Conservation (phyloP, 2,797 vertebrate species). For the Carcharodon carcharias region DNA sequence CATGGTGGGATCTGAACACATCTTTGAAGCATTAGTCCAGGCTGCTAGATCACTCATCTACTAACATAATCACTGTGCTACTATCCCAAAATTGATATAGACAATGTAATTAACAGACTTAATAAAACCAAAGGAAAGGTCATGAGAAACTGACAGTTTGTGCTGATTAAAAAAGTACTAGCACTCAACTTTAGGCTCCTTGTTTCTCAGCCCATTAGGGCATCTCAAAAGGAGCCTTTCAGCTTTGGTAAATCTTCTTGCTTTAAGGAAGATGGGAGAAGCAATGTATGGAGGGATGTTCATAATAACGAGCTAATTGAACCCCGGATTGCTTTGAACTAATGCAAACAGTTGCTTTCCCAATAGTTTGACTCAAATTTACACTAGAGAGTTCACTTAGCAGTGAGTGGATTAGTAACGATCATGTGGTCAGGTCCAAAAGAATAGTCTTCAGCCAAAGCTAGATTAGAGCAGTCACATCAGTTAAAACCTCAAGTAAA, state of each 20-base stretch:
- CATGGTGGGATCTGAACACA: neutral
- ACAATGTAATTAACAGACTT: neutral
- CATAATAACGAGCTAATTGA: neutral
- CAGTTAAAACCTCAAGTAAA: neutral
- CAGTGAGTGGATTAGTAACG: neutral
- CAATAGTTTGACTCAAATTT: neutral
- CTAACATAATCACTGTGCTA: neutral
- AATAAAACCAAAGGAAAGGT: slow-evolving; percentile 2
- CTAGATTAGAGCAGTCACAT: neutral
- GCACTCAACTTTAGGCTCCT: neutral
- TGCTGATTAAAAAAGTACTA: neutral
- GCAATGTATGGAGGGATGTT: neutral
- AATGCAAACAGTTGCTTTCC: neutral
- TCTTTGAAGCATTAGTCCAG: neutral
- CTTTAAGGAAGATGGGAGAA: neutral
- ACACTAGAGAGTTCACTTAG: neutral
- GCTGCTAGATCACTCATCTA: neutral
- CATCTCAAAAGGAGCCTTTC: neutral
- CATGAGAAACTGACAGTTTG: neutral
- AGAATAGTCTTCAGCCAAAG: neutral
- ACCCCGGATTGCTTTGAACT: slow-evolving; percentile 17
- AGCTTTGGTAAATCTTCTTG: neutral
- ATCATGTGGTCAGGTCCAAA: neutral
- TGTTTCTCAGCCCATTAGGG: neutral
- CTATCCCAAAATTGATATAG: neutral